Base-by-base conservation (phyloP, 2,797 vertebrate genomes). In the Lagocephalus sceleratus region DNA sequence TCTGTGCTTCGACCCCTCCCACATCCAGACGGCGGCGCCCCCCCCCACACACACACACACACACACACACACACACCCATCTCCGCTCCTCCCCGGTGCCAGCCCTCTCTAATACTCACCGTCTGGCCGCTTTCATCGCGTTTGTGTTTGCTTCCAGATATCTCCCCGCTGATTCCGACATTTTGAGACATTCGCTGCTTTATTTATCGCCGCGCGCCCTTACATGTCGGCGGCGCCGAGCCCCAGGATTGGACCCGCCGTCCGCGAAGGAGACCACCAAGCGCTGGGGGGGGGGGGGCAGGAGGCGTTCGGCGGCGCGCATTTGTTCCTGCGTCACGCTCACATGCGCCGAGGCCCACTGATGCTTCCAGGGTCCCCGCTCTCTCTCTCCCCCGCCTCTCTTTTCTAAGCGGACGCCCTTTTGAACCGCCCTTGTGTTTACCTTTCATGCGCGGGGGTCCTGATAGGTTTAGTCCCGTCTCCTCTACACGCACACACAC, bases 361-460 rank as follows among this genome's bases (percentile, higher is more conserved):
- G 85, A 80, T 39, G 67, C 82, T 50, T 63, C 63, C 77, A 48
- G 73, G 65, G 72, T 76, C 78, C 75, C 53, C 42, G 71, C 76
- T 84, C 81, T 84, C 81, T 78, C 76, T 84, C 81, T 84, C 81
- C 76, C 72, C 75, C 80, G 64, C 81, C 67, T 83, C 87, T 87
- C 84, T 86, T 76, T 85, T 88, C 82, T 83, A 86, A 88, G 83
- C 87, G 83, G 81, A 74, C 81, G 71, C 82, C 85, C 83, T 86
- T 76, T 82, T 85, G 67, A 87, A 85, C 79, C 76, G 74, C 68
- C 85, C 83, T 79, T 87, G 85, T 87, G 75, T 85, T 84, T 83
- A 85, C 83, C 81, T 88, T 90, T 90, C 81, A 89, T 89, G 86
- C 82, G 74, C 23, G 71, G 78, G 83, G 83, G 78, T 86, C 78